Evolutionary conservation across 2,113 vertebrate genomes (phyloP), one percentile per base, ranked within the genome.

Genomic region (Atherinomorus stipes): DNA sequence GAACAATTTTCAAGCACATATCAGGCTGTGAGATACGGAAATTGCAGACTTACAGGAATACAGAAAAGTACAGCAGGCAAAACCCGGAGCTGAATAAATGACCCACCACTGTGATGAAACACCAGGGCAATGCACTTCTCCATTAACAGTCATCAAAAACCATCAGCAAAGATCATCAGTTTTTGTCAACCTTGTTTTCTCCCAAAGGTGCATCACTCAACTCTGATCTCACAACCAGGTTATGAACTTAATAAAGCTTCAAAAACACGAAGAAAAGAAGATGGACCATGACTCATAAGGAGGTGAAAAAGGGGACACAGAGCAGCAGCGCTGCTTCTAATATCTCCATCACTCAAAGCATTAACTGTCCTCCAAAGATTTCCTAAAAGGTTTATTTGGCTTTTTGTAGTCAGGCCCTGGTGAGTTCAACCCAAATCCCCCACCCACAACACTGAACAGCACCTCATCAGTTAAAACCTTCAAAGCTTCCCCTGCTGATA

Each of bases 381-480:
- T 59, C 38, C 68, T 62, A 22, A 64, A 56, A 13, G 25, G 66
- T 90, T 86, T 80, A 67, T 82, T 87, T 66, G 76, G 62, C 87
- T 85, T 85, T 86, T 85, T 86, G 69, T 70, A 69, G 80, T 71
- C 2, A 0, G 26, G 44, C 70, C 74, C 57, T 78, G 56, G 69
- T 72, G 66, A 51, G 62, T 68, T 57, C 52, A 49, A 64, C 5
- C 40, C 13, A 2, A 38, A 38, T 11, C 56, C 72, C 53, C 68
- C 2, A 0, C 5, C 19, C 64, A 19, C 52, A 42, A 7, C 1
- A 0, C 26, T 34, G 40, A 18, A 69, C 70, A 59, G 63, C 31
- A 34, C 31, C 31, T 34, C 31, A 34, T 34, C 40, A 2, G 12
- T 42, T n/a, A 47, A n/a, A 47, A 47, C 44, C 44, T 47, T 18